A percentile compares a stretch with the other conserved stretches of the same genome.
phyloP scores from a whole-genome alignment of 2,797 vertebrate species.

The Thaleichthys pacificus region DNA sequence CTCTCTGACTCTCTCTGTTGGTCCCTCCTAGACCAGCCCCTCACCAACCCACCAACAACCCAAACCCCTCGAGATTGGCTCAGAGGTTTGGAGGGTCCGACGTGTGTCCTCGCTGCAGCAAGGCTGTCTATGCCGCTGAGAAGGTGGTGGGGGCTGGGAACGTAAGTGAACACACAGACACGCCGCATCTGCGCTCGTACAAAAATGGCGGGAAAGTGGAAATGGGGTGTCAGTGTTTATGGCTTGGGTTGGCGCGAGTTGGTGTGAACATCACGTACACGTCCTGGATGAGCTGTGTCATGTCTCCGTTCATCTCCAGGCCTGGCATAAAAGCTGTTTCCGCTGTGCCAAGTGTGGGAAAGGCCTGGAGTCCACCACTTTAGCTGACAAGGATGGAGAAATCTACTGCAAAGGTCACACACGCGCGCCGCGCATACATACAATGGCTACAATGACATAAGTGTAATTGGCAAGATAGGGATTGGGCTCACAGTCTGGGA shows the following conservation, averaged over 20 bases:
- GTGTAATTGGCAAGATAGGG: neutral
- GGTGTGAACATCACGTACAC: neutral
- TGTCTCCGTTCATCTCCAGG: conserved; percentile 64
- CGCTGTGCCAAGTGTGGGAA: conserved; percentile 96
- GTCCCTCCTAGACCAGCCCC: conserved; percentile 66
- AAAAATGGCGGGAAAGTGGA: too few relatives aligned
- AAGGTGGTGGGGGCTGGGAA: conserved; percentile 93
- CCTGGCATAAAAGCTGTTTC: conserved; percentile 96
- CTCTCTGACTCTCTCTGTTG: neutral
- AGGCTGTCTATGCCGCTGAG: conserved; percentile 90
- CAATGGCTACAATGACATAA: too few relatives aligned
- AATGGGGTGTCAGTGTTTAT: too few relatives aligned
- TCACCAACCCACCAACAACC: conserved; percentile 85
- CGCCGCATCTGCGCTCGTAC: neutral
- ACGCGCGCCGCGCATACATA: neutral
- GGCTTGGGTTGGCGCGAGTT: neutral
- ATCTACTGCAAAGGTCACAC: conserved; percentile 85
- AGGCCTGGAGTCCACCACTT: conserved; percentile 94
- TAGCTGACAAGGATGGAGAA: conserved; percentile 94
- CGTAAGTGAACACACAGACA: conserved; percentile 70
- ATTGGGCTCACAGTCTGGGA: neutral
- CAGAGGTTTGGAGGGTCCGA: conserved; percentile 83
- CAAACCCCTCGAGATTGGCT: conserved; percentile 85
- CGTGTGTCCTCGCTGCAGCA: conserved; percentile 87
- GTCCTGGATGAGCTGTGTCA: too few relatives aligned